Conservation (phyloP, 2,797 vertebrate species). For the Harpagifer antarcticus region DNA sequence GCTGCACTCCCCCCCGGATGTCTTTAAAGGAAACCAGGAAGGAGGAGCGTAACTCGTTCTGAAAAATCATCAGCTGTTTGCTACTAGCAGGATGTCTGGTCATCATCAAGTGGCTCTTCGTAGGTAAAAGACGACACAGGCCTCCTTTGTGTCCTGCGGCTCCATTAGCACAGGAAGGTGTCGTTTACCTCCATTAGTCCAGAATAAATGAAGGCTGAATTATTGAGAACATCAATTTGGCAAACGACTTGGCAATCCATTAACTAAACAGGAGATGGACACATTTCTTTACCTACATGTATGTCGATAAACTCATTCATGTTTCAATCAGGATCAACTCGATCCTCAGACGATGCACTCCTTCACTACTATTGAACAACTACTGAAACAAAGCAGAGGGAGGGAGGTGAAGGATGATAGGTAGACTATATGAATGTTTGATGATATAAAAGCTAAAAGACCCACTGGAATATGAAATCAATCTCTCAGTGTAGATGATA, state of each 20-base stretch:
- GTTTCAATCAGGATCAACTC: neutral
- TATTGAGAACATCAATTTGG: slow-evolving; percentile 46
- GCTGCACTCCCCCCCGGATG: neutral
- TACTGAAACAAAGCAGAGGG: neutral
- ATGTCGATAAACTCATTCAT: neutral
- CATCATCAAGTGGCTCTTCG: slow-evolving; percentile 38
- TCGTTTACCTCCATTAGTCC: slow-evolving; percentile 66
- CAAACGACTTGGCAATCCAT: slow-evolving; percentile 49
- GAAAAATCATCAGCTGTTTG: neutral
- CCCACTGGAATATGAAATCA: neutral
- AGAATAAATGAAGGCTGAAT: slow-evolving; percentile 58
- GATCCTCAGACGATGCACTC: neutral
- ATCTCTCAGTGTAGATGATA: neutral
- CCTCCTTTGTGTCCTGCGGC: slow-evolving; percentile 39
- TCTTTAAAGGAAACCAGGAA: slow-evolving; percentile 32
- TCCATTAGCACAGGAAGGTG: slow-evolving; percentile 70
- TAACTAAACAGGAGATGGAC: slow-evolving; percentile 40
- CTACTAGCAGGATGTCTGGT: slow-evolving; percentile 21
- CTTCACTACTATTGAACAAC: neutral
- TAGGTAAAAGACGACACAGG: slow-evolving; percentile 53
- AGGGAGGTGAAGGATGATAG: neutral
- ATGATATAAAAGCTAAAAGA: neutral
- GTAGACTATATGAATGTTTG: neutral
- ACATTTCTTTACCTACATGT: slow-evolving; percentile 20
- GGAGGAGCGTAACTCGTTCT: neutral